These are phyloP conservation scores for Hozukius guyotensis DNA, from an alignment of 2,797 vertebrate species.

Conservation along the genomic window DNA sequence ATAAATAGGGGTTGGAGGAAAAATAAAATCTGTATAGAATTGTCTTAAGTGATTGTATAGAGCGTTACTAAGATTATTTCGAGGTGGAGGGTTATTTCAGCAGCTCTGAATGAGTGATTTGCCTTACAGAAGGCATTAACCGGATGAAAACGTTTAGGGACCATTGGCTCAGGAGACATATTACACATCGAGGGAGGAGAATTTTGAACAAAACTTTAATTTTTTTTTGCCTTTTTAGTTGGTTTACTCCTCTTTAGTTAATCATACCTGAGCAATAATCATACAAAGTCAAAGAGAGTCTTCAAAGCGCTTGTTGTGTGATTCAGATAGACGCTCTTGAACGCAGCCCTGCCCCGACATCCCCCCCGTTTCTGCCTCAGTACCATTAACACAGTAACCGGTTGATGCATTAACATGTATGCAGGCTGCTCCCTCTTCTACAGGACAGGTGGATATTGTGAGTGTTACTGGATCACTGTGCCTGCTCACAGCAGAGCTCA, in stretches of 20 bases:
- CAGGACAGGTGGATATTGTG: constrained; percentile 16
- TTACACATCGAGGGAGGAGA: neutral
- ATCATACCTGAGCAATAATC: constrained; percentile 59
- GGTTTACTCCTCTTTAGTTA: neutral
- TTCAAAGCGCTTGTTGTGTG: neutral
- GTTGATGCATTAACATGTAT: neutral
- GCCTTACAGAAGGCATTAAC: neutral
- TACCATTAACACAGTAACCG: neutral
- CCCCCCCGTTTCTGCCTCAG: neutral
- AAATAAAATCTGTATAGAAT: constrained; percentile 20
- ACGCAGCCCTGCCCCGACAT: neutral
- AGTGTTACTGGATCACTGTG: constrained; percentile 45
- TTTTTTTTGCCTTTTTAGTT: neutral
- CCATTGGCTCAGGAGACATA: constrained; percentile 30
- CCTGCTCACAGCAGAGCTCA: constrained; percentile 55
- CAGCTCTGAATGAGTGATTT: neutral
- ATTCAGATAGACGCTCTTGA: neutral
- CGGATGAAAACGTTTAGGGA: constrained; percentile 15
- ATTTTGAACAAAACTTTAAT: neutral
- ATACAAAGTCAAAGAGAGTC: neutral
- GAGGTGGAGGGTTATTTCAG: constrained; percentile 2
- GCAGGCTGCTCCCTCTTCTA: neutral
- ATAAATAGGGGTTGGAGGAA: neutral
- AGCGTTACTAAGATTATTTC: neutral
- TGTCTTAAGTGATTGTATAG: constrained; percentile 36